Percentiles rank a stretch among this genome's conserved stretches.
Evolutionary conservation across 2,113 vertebrate species (phyloP).

Genomic region (Rhineura floridana): DNA sequence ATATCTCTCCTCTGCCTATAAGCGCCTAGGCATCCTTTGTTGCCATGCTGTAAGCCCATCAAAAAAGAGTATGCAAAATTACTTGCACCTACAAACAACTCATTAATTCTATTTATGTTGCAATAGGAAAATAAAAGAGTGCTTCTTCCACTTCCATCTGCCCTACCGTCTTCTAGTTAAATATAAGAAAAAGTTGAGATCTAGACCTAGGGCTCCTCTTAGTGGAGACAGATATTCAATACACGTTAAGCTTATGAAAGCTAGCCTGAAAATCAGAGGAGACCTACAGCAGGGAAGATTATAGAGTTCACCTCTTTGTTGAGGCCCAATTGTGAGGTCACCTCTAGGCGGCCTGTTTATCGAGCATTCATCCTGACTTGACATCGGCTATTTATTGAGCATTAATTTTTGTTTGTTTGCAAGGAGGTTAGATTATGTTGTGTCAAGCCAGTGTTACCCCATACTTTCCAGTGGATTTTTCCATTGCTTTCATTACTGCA

Average conservation of each 20-base stretch:
- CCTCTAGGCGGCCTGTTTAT: too few relatives aligned
- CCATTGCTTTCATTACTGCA: too few relatives aligned
- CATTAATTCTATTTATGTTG: slow-evolving; percentile 18
- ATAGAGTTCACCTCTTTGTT: fast-evolving
- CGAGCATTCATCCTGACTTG: too few relatives aligned
- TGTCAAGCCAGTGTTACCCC: too few relatives aligned
- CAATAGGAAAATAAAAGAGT: neutral
- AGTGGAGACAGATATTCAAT: slow-evolving; percentile 40
- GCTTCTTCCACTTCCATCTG: neutral
- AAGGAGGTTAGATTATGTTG: too few relatives aligned
- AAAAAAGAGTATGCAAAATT: slow-evolving; percentile 10
- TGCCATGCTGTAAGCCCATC: neutral
- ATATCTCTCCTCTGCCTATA: neutral
- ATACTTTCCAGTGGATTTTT: too few relatives aligned
- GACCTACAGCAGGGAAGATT: neutral
- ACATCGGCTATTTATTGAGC: too few relatives aligned
- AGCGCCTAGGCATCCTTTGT: neutral
- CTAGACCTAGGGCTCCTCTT: slow-evolving; percentile 68
- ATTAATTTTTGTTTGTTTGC: too few relatives aligned
- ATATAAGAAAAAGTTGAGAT: neutral
- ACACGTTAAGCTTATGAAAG: fast-evolving
- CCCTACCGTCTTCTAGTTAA: neutral
- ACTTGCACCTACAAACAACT: neutral
- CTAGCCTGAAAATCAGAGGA: neutral
- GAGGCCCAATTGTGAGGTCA: fast-evolving